Percentiles rank a stretch among this genome's conserved stretches.
Conservation (phyloP, 2,888 invertebrate genomes). For the Poecilus cupreus region DNA sequence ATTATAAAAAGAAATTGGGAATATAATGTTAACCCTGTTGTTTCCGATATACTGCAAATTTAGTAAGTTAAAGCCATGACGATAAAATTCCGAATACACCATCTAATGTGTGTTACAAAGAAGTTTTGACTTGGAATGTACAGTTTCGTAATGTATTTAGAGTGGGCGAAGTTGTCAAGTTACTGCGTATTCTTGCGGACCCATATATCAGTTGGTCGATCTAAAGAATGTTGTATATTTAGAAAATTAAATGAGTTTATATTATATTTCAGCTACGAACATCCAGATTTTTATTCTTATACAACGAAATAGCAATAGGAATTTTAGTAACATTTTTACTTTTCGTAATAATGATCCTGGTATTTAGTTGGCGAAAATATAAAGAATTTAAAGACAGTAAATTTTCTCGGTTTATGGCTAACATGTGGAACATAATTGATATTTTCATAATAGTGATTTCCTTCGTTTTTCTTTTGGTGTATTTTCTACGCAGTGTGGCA, state of each 20-base stretch:
- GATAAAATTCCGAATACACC: no score
- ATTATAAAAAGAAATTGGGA: no score
- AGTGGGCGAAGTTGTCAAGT: no score
- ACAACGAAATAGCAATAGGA: conserved; percentile 60
- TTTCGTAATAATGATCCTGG: conserved; percentile 63
- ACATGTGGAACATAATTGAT: conserved; percentile 65
- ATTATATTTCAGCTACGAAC: conserved; percentile 65
- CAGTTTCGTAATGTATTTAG: no score
- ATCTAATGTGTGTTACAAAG: no score
- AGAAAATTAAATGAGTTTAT: neutral
- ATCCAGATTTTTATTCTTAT: conserved; percentile 64
- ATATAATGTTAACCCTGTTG: no score
- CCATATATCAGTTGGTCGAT: no score
- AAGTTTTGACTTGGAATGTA: no score
- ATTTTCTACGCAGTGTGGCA: conserved; percentile 60
- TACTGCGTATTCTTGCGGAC: no score
- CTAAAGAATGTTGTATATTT: neutral
- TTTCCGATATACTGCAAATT: no score
- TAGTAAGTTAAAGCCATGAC: no score
- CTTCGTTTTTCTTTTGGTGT: conserved; percentile 62
- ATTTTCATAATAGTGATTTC: conserved; percentile 64
- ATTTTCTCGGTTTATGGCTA: conserved; percentile 3
- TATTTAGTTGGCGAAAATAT: conserved; percentile 60
- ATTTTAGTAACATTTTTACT: conserved; percentile 61
- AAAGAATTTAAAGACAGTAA: conserved; percentile 61